Percentiles rank a stretch among this genome's conserved stretches.
These are phyloP conservation scores for Panulirus ornatus DNA, from an alignment of 1,140 invertebrate species.

Conservation along the genomic window DNA sequence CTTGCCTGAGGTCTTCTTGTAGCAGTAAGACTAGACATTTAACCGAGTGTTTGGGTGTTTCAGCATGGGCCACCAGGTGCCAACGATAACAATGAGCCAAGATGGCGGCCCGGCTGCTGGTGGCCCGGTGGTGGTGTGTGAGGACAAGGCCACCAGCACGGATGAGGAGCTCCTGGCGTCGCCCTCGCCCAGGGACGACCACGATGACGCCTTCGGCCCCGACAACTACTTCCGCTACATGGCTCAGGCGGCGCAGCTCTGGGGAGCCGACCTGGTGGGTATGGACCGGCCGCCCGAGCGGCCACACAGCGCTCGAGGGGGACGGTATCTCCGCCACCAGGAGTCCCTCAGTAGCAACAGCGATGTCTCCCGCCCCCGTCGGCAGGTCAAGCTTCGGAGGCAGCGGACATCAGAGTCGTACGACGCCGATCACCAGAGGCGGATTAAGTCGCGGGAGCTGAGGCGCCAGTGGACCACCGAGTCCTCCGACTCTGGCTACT, in stretches of 20 bases:
- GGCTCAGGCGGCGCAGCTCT: slow-evolving; percentile 69
- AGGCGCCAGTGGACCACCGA: slow-evolving; percentile 74
- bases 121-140: slow-evolving; percentile 51
- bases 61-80: slow-evolving; percentile 53
- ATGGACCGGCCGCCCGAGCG: slow-evolving; percentile 65
- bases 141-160: slow-evolving; percentile 74
- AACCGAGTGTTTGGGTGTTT: slow-evolving; percentile 37
- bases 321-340: slow-evolving; percentile 75
- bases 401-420: slow-evolving; percentile 64
- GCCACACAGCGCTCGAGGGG: slow-evolving; percentile 68
- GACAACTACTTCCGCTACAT: slow-evolving; percentile 65
- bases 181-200: slow-evolving; percentile 53
- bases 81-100: slow-evolving; percentile 41
- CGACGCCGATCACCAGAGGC: slow-evolving; percentile 51
- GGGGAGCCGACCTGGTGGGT: slow-evolving; percentile 73
- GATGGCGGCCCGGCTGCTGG: slow-evolving; percentile 19
- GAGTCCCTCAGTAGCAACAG: slow-evolving; percentile 74
- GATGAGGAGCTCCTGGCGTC: slow-evolving; percentile 73
- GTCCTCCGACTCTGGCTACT: slow-evolving; percentile 74
- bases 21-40: background rate
- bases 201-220: slow-evolving; percentile 22
- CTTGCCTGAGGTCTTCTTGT: background rate
- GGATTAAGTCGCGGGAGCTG: slow-evolving; percentile 62
- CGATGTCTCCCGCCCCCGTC: slow-evolving; percentile 70
- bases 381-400: slow-evolving; percentile 63